Conservation (phyloP, 2,113 vertebrate genomes). For the Cynocephalus volans region DNA sequence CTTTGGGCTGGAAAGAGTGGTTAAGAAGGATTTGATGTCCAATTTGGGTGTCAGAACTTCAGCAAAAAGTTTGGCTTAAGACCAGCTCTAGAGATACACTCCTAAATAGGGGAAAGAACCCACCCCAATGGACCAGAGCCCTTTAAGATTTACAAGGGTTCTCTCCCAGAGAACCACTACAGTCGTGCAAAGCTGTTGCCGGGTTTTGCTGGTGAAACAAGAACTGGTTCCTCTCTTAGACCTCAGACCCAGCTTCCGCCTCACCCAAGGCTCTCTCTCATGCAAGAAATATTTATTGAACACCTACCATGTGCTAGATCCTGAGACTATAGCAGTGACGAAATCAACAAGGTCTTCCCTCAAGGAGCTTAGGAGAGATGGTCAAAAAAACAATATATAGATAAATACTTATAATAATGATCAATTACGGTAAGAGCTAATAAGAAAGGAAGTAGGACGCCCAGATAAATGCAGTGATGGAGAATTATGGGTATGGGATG, state of each 20-base stretch:
- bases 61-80: not conserved
- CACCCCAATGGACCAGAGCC: not conserved
- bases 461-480: not conserved
- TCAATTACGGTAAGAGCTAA: not conserved
- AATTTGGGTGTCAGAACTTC: not conserved
- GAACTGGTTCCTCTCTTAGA: not conserved
- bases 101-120: not conserved
- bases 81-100: not conserved
- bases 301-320: not conserved
- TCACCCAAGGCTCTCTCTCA: not conserved
- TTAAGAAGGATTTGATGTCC: not conserved
- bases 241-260: not conserved
- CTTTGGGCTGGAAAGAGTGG: not conserved
- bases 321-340: not conserved
- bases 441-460: fast-evolving
- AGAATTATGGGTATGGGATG: not conserved
- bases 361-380: not conserved
- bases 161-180: not conserved
- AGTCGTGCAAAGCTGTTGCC: no score
- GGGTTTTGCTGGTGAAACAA: not conserved
- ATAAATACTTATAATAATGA: not conserved
- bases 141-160: not conserved
- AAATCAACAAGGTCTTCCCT: not conserved
- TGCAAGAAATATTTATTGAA: not conserved
- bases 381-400: not conserved